These are phyloP conservation scores for Ligdia adustata DNA, from an alignment of 2,888 invertebrate genomes.

Conservation along the genomic window DNA sequence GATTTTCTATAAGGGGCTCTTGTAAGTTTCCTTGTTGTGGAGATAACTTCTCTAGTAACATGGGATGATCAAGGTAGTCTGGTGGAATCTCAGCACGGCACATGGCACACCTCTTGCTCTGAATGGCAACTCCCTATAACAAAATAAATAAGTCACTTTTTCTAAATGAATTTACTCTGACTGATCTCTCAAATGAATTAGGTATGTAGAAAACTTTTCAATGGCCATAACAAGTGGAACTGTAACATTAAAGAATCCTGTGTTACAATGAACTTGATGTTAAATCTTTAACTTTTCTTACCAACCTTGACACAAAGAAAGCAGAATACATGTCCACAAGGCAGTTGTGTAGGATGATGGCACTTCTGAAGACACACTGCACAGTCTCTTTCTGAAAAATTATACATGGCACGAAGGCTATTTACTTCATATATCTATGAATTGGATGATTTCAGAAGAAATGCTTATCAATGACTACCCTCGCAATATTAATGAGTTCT, in stretches of 20 bases:
- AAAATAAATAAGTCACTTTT: neutral
- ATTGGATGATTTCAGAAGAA: too few relatives aligned
- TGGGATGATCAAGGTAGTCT: slow-evolving; percentile 94
- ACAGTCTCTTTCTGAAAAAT: slow-evolving; percentile 86
- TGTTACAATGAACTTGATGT: too few relatives aligned
- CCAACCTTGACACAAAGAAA: slow-evolving; percentile 95
- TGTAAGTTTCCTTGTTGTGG: slow-evolving; percentile 48
- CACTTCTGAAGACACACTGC: slow-evolving; percentile 96
- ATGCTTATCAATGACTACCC: too few relatives aligned
- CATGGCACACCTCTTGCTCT: slow-evolving; percentile 95
- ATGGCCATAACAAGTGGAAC: too few relatives aligned
- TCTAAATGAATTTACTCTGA: neutral
- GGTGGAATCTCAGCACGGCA: slow-evolving; percentile 95
- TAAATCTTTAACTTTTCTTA: too few relatives aligned
- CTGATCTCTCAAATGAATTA: too few relatives aligned
- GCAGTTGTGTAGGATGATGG: slow-evolving; percentile 95
- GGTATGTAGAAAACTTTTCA: too few relatives aligned
- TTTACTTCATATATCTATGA: too few relatives aligned
- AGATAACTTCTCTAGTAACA: slow-evolving; percentile 84
- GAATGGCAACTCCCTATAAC: slow-evolving; percentile 90
- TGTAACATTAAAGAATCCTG: too few relatives aligned
- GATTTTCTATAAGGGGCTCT: slow-evolving; percentile 87
- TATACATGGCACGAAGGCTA: neutral
- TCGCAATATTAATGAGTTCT: too few relatives aligned
- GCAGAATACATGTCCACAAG: slow-evolving; percentile 98